A percentile compares a stretch with the other conserved stretches of the same genome.
phyloP scores from a whole-genome alignment of 1,140 invertebrate species.

The Pogonomyrmex californicus region DNA sequence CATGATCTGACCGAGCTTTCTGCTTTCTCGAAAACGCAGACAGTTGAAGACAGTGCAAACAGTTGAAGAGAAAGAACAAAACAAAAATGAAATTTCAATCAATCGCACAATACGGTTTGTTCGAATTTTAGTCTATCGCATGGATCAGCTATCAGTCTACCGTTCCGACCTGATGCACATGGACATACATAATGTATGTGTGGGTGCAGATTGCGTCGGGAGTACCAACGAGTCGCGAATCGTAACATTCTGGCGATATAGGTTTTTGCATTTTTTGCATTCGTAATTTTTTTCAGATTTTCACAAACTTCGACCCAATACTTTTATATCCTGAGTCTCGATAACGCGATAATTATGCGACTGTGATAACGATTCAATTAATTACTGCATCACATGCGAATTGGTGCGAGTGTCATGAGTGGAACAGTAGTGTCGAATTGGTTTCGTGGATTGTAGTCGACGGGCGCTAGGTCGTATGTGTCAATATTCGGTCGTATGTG shows the following conservation, averaged over 20 bases:
- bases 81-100: constrained; percentile 44
- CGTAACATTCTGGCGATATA: background rate
- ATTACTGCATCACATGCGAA: constrained; percentile 8
- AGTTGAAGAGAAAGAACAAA: background rate
- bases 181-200: constrained; percentile 12
- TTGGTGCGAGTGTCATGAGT: background rate
- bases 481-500: constrained; percentile 56
- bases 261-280: background rate
- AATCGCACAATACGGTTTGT: constrained; percentile 30
- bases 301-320: background rate
- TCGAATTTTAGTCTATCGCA: constrained; percentile 14
- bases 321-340: background rate
- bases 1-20: background rate
- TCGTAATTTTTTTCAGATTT: background rate
- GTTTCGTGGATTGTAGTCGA: constrained; percentile 20
- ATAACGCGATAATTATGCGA: background rate
- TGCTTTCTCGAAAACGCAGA: background rate
- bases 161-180: constrained; percentile 29
- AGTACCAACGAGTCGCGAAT: constrained; percentile 26
- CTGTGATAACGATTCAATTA: constrained; percentile 29
- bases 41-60: background rate
- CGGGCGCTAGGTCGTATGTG: constrained; percentile 42
- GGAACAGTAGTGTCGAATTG: constrained; percentile 27
- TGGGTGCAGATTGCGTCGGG: background rate
- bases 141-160: constrained; percentile 3